Evolutionary conservation across 2,113 vertebrate species (phyloP), one percentile per base, ranked within the genome.

Genomic region (Myrmecophaga tridactyla): DNA sequence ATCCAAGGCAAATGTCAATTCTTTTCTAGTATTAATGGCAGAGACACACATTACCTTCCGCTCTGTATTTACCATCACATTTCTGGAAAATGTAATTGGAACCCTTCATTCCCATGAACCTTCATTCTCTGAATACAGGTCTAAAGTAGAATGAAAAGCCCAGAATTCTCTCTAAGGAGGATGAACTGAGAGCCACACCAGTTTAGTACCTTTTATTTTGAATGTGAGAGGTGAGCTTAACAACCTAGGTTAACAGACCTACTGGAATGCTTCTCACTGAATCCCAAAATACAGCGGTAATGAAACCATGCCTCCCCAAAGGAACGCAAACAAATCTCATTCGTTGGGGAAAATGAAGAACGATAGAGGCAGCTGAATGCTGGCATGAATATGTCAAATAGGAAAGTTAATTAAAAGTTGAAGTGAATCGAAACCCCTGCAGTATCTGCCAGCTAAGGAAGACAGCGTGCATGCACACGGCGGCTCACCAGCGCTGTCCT

Each of bases 341-440:
- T 89, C 58, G n/a, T n/a, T 90, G 83, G 69, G 36, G 11, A 86
- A 95, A 96, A 62, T 25, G 77, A 90, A 94, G 62, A 56, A 62
- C 94, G 90, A 84, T 6, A 85, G 63, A 36, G 15, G 67, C 91
- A 94, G 89, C 78, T 65, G 89, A 89, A 95, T 14, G 58, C 81
- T 69, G 12, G 72, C 13, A 76, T 86, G 6, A 73, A 91, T 63
- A 34, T 60, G 84, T 86, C 83, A 94, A 48, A 94, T 51, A 94
- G 65, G 51, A 97, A 88, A 97, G 92, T 95, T 97, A 96, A 97
- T 95, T 97, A 94, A 90, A 95, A 97, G 94, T 96, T 95, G 60
- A 96, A 92, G 90, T 53, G 86, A 95, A 96, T 86, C 8, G 75
- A 89, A 97, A 94, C 31, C 90, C 41, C 96, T 69, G 82, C 65